These are phyloP conservation scores for Cepaea nemoralis DNA, from an alignment of 1,140 invertebrate species.

Conservation along the genomic window DNA sequence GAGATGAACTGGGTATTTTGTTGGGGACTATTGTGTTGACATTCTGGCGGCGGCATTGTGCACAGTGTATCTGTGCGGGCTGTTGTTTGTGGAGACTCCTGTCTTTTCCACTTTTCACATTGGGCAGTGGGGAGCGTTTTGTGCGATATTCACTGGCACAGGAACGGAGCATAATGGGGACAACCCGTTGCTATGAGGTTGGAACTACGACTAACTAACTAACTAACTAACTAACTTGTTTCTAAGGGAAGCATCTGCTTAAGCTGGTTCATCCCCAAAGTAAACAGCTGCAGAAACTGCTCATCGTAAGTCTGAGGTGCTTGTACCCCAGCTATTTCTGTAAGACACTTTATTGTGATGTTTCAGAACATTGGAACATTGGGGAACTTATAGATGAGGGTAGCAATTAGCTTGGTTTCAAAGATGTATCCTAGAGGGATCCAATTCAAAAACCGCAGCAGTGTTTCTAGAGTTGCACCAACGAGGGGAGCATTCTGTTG, in stretches of 20 bases:
- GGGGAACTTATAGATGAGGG: conserved; percentile 96
- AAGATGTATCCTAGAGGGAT: conserved; percentile 99
- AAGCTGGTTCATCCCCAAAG: conserved; percentile 90
- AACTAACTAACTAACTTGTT: too few species aligned
- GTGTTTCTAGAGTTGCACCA: conserved; percentile 93
- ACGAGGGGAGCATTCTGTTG: conserved; percentile 92
- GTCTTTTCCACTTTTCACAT: too few species aligned
- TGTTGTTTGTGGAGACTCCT: too few species aligned
- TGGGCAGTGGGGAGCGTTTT: too few species aligned
- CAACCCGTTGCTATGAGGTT: too few species aligned
- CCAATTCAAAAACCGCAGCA: conserved; percentile 98
- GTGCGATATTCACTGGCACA: too few species aligned
- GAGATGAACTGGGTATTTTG: too few species aligned
- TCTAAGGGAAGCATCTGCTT: conserved; percentile 90
- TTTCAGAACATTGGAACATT: conserved; percentile 98
- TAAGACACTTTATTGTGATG: conserved; percentile 97
- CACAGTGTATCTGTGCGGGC: too few species aligned
- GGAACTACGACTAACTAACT: too few species aligned
- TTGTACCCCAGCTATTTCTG: conserved; percentile 94
- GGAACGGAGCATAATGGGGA: too few species aligned
- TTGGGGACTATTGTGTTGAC: too few species aligned
- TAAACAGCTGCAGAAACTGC: conserved; percentile 89
- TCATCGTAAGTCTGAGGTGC: conserved; percentile 87
- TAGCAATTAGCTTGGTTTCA: conserved; percentile 96
- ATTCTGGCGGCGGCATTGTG: too few species aligned